phyloP scores from a whole-genome alignment of 2,113 vertebrate species.

The Daphoenositta chrysoptera region DNA sequence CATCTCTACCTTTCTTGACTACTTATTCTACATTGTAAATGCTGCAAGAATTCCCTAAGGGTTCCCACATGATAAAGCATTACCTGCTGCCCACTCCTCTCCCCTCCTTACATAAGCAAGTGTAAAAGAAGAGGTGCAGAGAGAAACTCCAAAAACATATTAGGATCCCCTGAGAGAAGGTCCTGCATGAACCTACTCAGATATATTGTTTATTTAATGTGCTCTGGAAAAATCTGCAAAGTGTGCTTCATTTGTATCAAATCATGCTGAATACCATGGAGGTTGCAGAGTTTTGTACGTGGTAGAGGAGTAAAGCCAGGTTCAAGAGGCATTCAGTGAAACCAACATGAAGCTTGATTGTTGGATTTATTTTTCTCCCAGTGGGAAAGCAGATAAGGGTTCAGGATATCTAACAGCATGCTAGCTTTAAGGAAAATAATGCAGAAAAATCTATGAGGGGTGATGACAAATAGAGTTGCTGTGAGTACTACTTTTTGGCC shows the following conservation, averaged over 20 bases:
- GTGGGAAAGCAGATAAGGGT: neutral
- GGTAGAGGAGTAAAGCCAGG: neutral
- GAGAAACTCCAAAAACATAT: neutral
- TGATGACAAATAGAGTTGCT: neutral
- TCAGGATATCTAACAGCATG: neutral
- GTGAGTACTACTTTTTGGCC: neutral
- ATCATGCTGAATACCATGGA: neutral
- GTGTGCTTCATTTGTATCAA: neutral
- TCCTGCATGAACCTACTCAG: neutral
- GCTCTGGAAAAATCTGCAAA: neutral
- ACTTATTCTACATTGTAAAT: neutral
- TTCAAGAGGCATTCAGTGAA: neutral
- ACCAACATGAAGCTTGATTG: neutral
- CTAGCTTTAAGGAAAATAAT: neutral
- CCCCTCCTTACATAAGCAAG: neutral
- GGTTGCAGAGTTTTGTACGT: neutral
- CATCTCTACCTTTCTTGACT: neutral
- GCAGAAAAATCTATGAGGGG: neutral
- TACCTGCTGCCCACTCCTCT: neutral
- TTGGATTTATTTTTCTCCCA: neutral
- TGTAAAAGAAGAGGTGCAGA: neutral
- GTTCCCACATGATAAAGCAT: neutral
- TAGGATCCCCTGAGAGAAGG: neutral
- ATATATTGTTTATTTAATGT: neutral
- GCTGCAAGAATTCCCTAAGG: neutral